Percentiles rank a stretch among this genome's conserved stretches.
These are phyloP conservation scores for Calliopum simillimum DNA, from an alignment of 2,888 invertebrate genomes.

Conservation along the genomic window DNA sequence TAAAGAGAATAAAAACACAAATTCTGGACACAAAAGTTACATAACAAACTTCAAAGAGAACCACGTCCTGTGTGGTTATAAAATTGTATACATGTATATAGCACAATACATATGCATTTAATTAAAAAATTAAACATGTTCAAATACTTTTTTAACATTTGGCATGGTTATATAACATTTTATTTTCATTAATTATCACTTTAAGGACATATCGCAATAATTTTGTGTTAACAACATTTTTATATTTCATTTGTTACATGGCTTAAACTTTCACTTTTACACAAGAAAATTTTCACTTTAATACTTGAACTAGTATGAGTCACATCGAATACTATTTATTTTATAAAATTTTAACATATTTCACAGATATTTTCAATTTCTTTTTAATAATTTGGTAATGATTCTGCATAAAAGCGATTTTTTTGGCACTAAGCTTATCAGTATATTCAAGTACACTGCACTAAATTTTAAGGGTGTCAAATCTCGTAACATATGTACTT, in stretches of 20 bases:
- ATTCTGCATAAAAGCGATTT: slow-evolving; percentile 42
- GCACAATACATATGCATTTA: slow-evolving; percentile 2
- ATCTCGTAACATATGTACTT: not conserved
- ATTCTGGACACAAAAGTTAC: not conserved
- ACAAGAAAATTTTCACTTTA: not conserved
- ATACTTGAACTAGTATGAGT: not conserved
- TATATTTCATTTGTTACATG: not conserved
- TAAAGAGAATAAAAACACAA: not conserved
- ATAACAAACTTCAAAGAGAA: not conserved
- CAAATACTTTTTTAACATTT: slow-evolving; percentile 19
- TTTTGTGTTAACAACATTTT: not conserved
- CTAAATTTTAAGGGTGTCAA: not conserved
- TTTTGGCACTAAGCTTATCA: slow-evolving; percentile 63
- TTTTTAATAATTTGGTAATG: not conserved
- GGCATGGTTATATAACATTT: not conserved
- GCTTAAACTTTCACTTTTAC: not conserved
- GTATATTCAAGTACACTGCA: slow-evolving; percentile 22
- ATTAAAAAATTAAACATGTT: slow-evolving; percentile 25
- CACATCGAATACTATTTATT: not conserved
- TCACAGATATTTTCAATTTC: not conserved
- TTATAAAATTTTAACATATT: not conserved
- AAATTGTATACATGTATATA: slow-evolving; percentile 5
- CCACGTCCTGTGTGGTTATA: not conserved
- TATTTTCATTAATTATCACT: not conserved
- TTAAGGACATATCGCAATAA: not conserved